A percentile compares a stretch with the other conserved stretches of the same genome.
phyloP scores from a whole-genome alignment of 2,797 vertebrate species.

The Helicolenus hilgendorfi region DNA sequence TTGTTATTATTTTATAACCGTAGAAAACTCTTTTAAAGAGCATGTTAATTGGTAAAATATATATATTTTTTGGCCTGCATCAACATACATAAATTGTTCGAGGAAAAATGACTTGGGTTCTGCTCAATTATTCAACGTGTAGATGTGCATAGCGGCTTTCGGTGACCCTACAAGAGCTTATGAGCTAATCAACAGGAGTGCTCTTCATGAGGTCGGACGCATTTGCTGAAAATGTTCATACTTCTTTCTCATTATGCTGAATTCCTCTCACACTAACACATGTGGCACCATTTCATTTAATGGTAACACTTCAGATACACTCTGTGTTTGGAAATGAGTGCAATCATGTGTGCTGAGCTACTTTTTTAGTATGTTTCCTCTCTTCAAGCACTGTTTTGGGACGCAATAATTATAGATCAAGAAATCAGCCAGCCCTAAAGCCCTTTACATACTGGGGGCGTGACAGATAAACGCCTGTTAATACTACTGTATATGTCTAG shows the following conservation, averaged over 20 bases:
- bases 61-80: background rate
- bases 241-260: constrained; percentile 30
- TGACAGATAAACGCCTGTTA: too few species aligned
- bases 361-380: background rate
- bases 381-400: background rate
- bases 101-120: background rate
- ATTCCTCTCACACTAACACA: constrained; percentile 37
- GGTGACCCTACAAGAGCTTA: constrained; percentile 50
- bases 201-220: constrained; percentile 46
- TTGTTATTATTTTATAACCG: constrained; percentile 36
- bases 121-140: constrained; percentile 26
- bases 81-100: background rate
- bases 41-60: constrained; percentile 5
- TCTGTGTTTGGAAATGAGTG: constrained; percentile 24
- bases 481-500: too few species aligned
- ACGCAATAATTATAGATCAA: background rate
- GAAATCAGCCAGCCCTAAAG: background rate
- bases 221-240: constrained; percentile 27
- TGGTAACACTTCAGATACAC: constrained; percentile 31
- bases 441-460: too few species aligned
- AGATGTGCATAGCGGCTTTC: constrained; percentile 25
- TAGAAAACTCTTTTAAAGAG: constrained; percentile 15
- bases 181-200: constrained; percentile 63
- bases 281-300: constrained; percentile 34
- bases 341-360: background rate